These are phyloP conservation scores for Geopemphigus sp. DNA, from an alignment of 1,140 invertebrate genomes.

Conservation along the genomic window DNA sequence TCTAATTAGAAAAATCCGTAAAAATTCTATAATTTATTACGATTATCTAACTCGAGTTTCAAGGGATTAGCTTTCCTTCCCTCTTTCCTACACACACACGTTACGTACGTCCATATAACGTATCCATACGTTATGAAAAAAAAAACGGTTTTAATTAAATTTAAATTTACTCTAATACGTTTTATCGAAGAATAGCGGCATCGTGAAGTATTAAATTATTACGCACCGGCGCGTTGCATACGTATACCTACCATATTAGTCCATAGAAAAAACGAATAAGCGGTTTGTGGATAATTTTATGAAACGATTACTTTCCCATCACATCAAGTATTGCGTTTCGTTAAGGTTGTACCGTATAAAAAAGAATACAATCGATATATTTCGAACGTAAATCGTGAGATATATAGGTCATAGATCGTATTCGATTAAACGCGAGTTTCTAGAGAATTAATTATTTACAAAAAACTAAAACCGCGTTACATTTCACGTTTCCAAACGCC, in stretches of 20 bases:
- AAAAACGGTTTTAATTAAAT: too few species aligned
- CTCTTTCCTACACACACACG: too few species aligned
- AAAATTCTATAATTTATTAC: too few species aligned
- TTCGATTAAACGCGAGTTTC: too few species aligned
- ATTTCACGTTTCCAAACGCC: too few species aligned
- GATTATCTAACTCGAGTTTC: too few species aligned
- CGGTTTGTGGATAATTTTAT: neutral
- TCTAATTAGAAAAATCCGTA: too few species aligned
- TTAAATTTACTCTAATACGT: neutral
- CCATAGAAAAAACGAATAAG: slow-evolving; percentile 10
- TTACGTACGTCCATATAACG: neutral
- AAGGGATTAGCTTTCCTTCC: too few species aligned
- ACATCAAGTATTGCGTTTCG: slow-evolving; percentile 19
- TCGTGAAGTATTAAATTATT: neutral
- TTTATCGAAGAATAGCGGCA: too few species aligned
- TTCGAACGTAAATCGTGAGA: slow-evolving; percentile 20
- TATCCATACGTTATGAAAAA: too few species aligned
- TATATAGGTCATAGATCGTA: slow-evolving; percentile 9
- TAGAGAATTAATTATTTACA: too few species aligned
- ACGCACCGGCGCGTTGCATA: neutral
- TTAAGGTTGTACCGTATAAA: neutral
- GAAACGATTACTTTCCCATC: neutral
- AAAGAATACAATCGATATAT: slow-evolving; percentile 11
- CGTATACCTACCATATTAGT: slow-evolving; percentile 30
- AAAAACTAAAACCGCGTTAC: too few species aligned